Conservation (phyloP, 2,888 invertebrate genomes). For the Gibbula magus region DNA sequence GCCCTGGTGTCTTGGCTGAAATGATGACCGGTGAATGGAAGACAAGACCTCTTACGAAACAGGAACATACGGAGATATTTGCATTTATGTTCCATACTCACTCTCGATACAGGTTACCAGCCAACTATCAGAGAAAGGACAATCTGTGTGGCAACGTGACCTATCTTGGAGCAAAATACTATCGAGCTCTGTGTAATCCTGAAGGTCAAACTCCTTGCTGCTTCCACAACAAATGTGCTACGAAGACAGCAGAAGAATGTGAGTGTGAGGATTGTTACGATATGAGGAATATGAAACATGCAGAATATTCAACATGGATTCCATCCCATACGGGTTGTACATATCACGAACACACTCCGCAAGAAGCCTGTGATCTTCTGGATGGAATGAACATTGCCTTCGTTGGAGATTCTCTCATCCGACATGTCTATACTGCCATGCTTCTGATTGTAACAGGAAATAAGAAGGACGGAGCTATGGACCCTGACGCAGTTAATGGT, state of each 20-base stretch:
- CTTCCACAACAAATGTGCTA: slow-evolving; percentile 32
- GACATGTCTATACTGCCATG: slow-evolving; percentile 36
- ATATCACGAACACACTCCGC: not conserved
- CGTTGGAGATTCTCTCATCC: slow-evolving; percentile 39
- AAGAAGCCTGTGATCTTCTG: slow-evolving; percentile 21
- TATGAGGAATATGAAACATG: slow-evolving; percentile 20
- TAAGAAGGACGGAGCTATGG: slow-evolving; percentile 27
- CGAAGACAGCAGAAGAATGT: slow-evolving; percentile 27
- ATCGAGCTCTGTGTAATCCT: slow-evolving; percentile 38
- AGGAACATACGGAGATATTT: not conserved
- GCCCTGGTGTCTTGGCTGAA: no score
- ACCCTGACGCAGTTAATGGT: slow-evolving; percentile 25
- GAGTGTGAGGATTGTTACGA: slow-evolving; percentile 36
- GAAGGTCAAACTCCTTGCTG: slow-evolving; percentile 40
- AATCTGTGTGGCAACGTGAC: slow-evolving; percentile 10
- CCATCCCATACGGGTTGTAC: slow-evolving; percentile 24
- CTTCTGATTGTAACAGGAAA: slow-evolving; percentile 22
- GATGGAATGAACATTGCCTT: slow-evolving; percentile 28
- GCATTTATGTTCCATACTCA: not conserved
- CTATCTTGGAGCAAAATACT: not conserved
- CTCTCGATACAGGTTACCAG: not conserved
- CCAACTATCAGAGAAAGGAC: not conserved
- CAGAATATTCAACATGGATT: slow-evolving; percentile 37
- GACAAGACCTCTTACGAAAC: not conserved
- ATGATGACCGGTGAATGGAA: not conserved